Base-by-base conservation (phyloP, 2,888 invertebrate species). In the Pyrochroa serraticornis region DNA sequence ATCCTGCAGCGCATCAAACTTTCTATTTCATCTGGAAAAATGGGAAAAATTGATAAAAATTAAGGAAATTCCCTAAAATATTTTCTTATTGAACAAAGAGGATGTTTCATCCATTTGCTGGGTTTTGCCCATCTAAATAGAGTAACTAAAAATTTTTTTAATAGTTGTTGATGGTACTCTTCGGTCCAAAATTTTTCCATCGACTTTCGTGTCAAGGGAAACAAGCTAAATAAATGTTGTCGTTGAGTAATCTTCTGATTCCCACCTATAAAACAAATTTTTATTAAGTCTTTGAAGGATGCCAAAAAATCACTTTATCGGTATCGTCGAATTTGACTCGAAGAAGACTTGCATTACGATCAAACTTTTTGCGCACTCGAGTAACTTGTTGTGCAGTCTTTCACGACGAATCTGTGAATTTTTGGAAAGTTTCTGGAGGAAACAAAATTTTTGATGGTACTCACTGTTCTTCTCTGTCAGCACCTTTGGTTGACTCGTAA, bases 41-140 rank as follows among this genome's bases (percentile, higher is more conserved):
- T n/a, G n/a, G n/a, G n/a, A n/a, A n/a, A n/a, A n/a, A n/a, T n/a
- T n/a, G n/a, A n/a, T n/a, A n/a, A n/a, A n/a, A n/a, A n/a, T n/a
- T n/a, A n/a, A n/a, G n/a, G n/a, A n/a, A n/a, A n/a, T n/a, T 95
- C 95, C 0, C 95, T 95, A 73, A 95, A 95, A 77, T 95, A 95
- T 67, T 91, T 86, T 36, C 93, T 82, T 2, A 97, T 87, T 32
- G 95, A 80, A 83, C 94, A 93, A 0, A 97, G 80, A 0, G 97
- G 97, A 74, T 98, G 97, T 58, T 90, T 90, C 75, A 89, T 95
- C 91, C 94, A 96, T 72, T 90, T 90, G 6, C 85, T 82, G 0
- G 95, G 93, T 60, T 91, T 85, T 0, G 96, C 96, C 98, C 98
- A 98, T 76, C n/a, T n/a, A n/a, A 5, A 22, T 22, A 22, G 5